Evolutionary conservation across 2,797 vertebrate species (phyloP).

Genomic region (Hyperoplus lanceolatus): DNA sequence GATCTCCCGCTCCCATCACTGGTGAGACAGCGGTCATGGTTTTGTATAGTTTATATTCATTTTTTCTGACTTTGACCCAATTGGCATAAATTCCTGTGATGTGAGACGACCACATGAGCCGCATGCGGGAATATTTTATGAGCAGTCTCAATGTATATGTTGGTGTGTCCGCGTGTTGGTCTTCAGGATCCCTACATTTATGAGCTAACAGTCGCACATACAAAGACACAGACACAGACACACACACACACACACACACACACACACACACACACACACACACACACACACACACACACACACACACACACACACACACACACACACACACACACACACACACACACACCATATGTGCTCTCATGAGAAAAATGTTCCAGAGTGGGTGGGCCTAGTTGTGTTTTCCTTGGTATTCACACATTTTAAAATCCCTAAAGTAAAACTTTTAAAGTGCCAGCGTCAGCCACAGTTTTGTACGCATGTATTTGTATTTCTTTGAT

Average conservation of each 20-base stretch:
- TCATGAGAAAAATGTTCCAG: slow-evolving; percentile 75
- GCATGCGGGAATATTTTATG: slow-evolving; percentile 55
- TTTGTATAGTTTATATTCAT: slow-evolving; percentile 52
- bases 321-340: neutral
- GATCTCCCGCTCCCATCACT: slow-evolving; percentile 51
- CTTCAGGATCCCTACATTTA: slow-evolving; percentile 74
- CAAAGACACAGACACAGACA: neutral
- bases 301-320: neutral
- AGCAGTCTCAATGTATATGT: slow-evolving; percentile 77
- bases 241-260: too few species aligned
- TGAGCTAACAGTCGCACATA: slow-evolving; percentile 36
- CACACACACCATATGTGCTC: slow-evolving; percentile 53
- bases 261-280: slow-evolving; percentile 1
- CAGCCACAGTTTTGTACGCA: slow-evolving; percentile 46
- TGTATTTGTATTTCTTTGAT: slow-evolving; percentile 71
- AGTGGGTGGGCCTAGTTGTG: slow-evolving; percentile 83
- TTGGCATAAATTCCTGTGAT: slow-evolving; percentile 64
- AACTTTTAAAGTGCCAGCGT: slow-evolving; percentile 50
- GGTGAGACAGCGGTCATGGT: slow-evolving; percentile 50
- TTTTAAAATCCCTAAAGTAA: slow-evolving; percentile 69
- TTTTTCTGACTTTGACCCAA: slow-evolving; percentile 59
- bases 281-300: slow-evolving; percentile 3
- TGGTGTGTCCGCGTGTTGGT: slow-evolving; percentile 76
- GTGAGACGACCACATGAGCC: slow-evolving; percentile 61
- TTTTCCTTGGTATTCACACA: slow-evolving; percentile 79